These are phyloP conservation scores for Dicerorhinus sumatrensis DNA, from an alignment of 2,113 vertebrate genomes.

Conservation along the genomic window DNA sequence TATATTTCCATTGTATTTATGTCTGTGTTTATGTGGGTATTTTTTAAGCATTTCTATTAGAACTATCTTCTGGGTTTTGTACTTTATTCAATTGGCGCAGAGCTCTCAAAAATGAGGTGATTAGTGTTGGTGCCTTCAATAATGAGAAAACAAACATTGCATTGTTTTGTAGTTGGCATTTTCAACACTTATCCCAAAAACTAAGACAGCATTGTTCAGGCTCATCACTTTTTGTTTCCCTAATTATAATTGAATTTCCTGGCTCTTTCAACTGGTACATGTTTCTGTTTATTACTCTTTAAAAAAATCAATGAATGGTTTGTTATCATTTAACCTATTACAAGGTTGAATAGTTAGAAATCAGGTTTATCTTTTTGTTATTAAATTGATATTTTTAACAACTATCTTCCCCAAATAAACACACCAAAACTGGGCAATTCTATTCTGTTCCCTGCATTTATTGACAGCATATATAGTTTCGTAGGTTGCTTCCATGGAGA, in stretches of 20 bases:
- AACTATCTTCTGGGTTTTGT: not conserved
- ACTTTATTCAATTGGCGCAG: not conserved
- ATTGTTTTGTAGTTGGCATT: constrained; percentile 53
- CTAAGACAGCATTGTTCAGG: constrained; percentile 64
- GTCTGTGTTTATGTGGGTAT: not conserved
- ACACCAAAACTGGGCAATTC: not conserved
- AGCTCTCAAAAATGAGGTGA: constrained; percentile 62
- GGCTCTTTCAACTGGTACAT: constrained; percentile 69
- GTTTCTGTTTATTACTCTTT: constrained; percentile 74
- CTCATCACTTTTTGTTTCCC: constrained; percentile 78
- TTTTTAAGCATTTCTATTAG: constrained; percentile 31
- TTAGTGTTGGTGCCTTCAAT: constrained; percentile 24
- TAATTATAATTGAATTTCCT: constrained; percentile 80
- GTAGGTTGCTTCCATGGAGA: not conserved
- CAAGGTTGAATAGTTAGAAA: constrained; percentile 71
- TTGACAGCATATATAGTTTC: not conserved
- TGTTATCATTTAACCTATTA: constrained; percentile 80
- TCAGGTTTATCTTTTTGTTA: constrained; percentile 68
- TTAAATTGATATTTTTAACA: constrained; percentile 65
- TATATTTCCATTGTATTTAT: not conserved
- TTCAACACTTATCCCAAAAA: constrained; percentile 44
- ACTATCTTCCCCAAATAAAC: not conserved
- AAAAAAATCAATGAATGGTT: constrained; percentile 75
- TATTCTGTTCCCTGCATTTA: constrained; percentile 7
- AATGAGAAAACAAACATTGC: constrained; percentile 51